Evolutionary conservation across 1,140 invertebrate species (phyloP).

Genomic region (Leguminivora glycinivorella): DNA sequence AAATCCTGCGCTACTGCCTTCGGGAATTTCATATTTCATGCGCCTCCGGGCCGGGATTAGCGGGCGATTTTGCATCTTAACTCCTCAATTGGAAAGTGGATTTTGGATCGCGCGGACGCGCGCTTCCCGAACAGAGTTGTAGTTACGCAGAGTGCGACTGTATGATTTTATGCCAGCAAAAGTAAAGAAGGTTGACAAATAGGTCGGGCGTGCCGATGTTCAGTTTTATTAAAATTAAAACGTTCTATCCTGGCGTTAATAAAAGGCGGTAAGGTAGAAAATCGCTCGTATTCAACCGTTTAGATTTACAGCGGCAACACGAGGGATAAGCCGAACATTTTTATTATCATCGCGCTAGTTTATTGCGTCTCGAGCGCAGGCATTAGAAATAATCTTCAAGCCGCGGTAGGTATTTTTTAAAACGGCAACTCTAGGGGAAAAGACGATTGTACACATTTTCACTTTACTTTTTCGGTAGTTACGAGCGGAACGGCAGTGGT

Average conservation of each 20-base stretch:
- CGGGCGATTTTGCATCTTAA: slow-evolving; percentile 71
- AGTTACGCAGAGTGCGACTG: slow-evolving; percentile 62
- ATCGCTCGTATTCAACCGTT: slow-evolving; percentile 49
- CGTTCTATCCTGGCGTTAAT: slow-evolving; percentile 66
- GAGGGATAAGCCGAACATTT: slow-evolving; percentile 68
- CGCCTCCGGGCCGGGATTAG: slow-evolving; percentile 54
- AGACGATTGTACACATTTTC: slow-evolving; percentile 35
- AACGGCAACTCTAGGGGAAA: slow-evolving; percentile 19
- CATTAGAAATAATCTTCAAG: slow-evolving; percentile 69
- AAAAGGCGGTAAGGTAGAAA: slow-evolving; percentile 62
- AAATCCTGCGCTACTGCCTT: slow-evolving; percentile 61
- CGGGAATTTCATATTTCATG: slow-evolving; percentile 66
- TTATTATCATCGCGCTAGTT: slow-evolving; percentile 71
- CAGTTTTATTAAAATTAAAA: slow-evolving; percentile 78
- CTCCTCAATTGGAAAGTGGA: slow-evolving; percentile 64
- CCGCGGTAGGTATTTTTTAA: slow-evolving; percentile 45
- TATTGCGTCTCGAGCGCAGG: slow-evolving; percentile 63
- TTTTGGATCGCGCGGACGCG: slow-evolving; percentile 52
- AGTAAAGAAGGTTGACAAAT: slow-evolving; percentile 78
- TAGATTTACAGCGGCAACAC: slow-evolving; percentile 60
- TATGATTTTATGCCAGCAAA: slow-evolving; percentile 75
- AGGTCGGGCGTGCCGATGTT: slow-evolving; percentile 72
- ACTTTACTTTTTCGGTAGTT: slow-evolving; percentile 26
- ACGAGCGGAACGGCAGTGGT: slow-evolving; percentile 8
- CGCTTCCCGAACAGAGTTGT: slow-evolving; percentile 43